These are phyloP conservation scores for Drosophila bifasciata DNA, from an alignment of 1,140 invertebrate genomes.

Conservation along the genomic window DNA sequence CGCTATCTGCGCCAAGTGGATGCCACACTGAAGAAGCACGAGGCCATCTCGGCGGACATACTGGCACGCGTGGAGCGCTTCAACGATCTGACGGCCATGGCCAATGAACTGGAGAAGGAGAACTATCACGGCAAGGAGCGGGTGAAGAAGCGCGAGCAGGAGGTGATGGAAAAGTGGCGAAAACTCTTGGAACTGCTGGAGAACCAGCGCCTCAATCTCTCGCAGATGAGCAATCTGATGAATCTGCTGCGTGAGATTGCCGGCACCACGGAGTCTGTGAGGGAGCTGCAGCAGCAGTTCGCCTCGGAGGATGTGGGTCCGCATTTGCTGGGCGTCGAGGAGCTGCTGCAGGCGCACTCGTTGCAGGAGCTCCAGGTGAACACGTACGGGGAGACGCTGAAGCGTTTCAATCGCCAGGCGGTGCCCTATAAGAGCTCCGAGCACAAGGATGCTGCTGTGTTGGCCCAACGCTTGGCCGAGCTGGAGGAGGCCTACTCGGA, in stretches of 20 bases:
- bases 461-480: slow-evolving; percentile 89
- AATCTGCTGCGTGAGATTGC: slow-evolving; percentile 96
- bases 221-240: slow-evolving; percentile 91
- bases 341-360: slow-evolving; percentile 96
- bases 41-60: slow-evolving; percentile 99
- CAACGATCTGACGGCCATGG: slow-evolving; percentile 95
- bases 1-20: slow-evolving; percentile 96
- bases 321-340: slow-evolving; percentile 96
- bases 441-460: slow-evolving; percentile 87
- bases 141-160: slow-evolving; percentile 92
- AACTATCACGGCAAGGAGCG: slow-evolving; percentile 95
- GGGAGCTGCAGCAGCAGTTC: slow-evolving; percentile 92
- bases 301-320: slow-evolving; percentile 95
- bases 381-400: slow-evolving; percentile 92
- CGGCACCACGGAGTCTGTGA: slow-evolving; percentile 92
- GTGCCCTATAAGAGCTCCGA: slow-evolving; percentile 85
- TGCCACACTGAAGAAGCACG: slow-evolving; percentile 98
- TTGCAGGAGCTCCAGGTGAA: slow-evolving; percentile 95
- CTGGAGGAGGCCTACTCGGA: slow-evolving; percentile 90
- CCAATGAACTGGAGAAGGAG: slow-evolving; percentile 94
- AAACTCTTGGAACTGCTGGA: slow-evolving; percentile 93
- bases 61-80: slow-evolving; percentile 97
- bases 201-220: slow-evolving; percentile 93
- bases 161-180: slow-evolving; percentile 95
- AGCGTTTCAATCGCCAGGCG: slow-evolving; percentile 90